phyloP scores from a whole-genome alignment of 2,888 invertebrate species.

The Atethmia centrago region DNA sequence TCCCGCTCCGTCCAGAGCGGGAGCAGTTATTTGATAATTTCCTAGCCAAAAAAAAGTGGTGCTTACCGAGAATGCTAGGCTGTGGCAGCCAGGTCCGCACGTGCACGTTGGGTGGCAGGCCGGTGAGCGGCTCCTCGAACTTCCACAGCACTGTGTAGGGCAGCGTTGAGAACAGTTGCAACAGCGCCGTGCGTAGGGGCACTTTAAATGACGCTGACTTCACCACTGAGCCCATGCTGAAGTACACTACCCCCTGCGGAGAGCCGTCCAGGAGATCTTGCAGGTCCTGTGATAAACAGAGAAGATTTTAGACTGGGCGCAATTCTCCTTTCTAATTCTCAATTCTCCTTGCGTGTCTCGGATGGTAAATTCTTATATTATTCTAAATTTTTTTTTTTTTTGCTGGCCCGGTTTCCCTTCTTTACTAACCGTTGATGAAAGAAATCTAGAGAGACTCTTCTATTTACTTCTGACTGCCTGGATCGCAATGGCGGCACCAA shows the following conservation, averaged over 20 bases:
- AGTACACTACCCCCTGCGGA: slow-evolving; percentile 79
- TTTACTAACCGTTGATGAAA: neutral
- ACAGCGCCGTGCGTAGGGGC: slow-evolving; percentile 66
- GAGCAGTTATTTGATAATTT: too few species aligned
- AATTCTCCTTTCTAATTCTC: neutral
- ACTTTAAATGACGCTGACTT: slow-evolving; percentile 70
- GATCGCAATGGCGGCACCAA: neutral
- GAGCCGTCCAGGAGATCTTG: slow-evolving; percentile 79
- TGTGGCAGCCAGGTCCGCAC: slow-evolving; percentile 89
- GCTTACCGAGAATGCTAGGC: slow-evolving; percentile 86
- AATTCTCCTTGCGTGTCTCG: neutral
- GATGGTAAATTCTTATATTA: neutral
- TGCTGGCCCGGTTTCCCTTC: neutral
- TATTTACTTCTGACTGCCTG: too few species aligned
- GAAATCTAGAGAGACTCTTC: neutral
- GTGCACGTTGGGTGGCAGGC: slow-evolving; percentile 83
- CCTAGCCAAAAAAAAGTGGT: too few species aligned
- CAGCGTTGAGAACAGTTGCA: slow-evolving; percentile 71
- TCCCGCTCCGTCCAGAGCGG: too few species aligned
- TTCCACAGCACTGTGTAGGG: slow-evolving; percentile 88
- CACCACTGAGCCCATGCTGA: slow-evolving; percentile 84
- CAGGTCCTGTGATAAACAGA: slow-evolving; percentile 73
- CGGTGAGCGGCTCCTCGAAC: slow-evolving; percentile 81
- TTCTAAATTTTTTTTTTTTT: neutral
- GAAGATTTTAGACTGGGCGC: neutral